Conservation (phyloP, 2,888 invertebrate species). For the Philaethria dido region DNA sequence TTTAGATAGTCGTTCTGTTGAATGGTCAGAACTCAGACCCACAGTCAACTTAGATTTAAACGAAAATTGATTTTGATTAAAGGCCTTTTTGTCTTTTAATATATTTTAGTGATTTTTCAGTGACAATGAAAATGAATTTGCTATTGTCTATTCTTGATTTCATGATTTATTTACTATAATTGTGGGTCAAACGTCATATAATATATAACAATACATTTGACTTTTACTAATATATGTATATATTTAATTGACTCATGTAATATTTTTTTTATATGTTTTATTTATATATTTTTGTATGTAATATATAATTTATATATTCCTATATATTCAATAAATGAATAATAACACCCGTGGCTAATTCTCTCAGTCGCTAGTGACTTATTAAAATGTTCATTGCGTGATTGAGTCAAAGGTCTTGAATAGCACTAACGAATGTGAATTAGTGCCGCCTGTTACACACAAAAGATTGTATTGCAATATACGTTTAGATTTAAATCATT, state of each 20-base stretch:
- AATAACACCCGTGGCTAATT: neutral
- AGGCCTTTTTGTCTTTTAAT: neutral
- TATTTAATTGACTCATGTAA: too few species aligned
- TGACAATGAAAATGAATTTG: neutral
- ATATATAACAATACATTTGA: neutral
- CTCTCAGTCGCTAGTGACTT: conserved; percentile 13
- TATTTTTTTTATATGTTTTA: neutral
- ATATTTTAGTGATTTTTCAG: neutral
- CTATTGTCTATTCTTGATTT: neutral
- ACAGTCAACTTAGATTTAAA: conserved; percentile 14
- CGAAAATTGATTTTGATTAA: neutral
- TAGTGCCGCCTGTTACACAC: conserved; percentile 19
- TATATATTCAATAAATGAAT: too few species aligned
- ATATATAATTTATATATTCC: neutral
- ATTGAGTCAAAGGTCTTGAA: conserved; percentile 21
- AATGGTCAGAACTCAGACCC: conserved; percentile 20
- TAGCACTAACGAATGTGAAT: conserved; percentile 13
- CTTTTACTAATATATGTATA: neutral
- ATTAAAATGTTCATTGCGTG: conserved; percentile 7
- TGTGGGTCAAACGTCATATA: neutral
- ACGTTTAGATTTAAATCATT: neutral
- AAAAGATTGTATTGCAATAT: neutral
- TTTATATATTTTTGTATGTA: neutral
- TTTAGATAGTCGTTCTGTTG: conserved; percentile 26
- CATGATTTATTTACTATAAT: neutral